Evolutionary conservation across 1,140 invertebrate genomes (phyloP).

Genomic region (Scaptomyza hsui): DNA sequence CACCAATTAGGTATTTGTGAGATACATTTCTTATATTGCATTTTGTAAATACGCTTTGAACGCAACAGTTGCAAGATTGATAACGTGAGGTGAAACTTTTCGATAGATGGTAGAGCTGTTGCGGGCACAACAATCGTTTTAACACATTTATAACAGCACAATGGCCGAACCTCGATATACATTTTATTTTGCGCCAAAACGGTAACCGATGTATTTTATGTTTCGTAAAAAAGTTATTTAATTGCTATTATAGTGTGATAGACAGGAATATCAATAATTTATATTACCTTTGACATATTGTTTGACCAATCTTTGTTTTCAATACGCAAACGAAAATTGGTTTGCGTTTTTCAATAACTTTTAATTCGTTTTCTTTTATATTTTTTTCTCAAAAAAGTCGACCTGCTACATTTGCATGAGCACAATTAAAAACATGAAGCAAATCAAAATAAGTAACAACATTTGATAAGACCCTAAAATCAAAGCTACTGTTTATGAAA

Average conservation of each 20-base stretch:
- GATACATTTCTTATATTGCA: neutral
- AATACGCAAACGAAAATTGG: conserved; percentile 5
- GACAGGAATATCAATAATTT: conserved; percentile 19
- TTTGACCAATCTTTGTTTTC: conserved; percentile 22
- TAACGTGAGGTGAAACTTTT: conserved; percentile 4
- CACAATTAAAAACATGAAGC: conserved; percentile 31
- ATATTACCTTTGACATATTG: conserved; percentile 41
- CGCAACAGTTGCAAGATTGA: conserved; percentile 1
- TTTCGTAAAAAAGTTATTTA: neutral
- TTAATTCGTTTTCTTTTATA: conserved; percentile 7
- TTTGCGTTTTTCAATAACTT: conserved; percentile 13
- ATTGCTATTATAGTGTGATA: conserved; percentile 1
- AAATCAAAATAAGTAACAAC: no score
- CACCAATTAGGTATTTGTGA: neutral
- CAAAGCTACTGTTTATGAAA: conserved; percentile 28
- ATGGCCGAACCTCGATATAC: neutral
- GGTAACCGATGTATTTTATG: neutral
- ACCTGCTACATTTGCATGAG: conserved; percentile 18
- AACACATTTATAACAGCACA: neutral
- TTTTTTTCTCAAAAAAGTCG: conserved; percentile 22
- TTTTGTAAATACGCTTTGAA: neutral
- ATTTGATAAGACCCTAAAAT: conserved; percentile 1
- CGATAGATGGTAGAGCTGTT: conserved; percentile 3
- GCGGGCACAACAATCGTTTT: neutral
- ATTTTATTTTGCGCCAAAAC: neutral